Evolutionary conservation across 2,888 invertebrate species (phyloP), one percentile per base, ranked within the genome.

Genomic region (Diarsia brunnea): DNA sequence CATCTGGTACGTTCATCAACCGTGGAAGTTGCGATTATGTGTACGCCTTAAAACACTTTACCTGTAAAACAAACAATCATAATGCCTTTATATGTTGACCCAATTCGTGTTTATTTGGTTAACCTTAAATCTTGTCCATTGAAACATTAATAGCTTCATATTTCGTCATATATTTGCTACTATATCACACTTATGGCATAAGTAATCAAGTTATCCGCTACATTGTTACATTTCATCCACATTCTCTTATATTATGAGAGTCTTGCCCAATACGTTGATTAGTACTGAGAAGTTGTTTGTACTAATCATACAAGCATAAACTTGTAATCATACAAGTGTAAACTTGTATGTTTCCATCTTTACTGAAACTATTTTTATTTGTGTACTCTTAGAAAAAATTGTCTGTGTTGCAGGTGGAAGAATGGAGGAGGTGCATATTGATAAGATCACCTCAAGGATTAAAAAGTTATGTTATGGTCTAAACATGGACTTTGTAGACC

Each of bases 401-500:
- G 49, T n/a, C 38, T 71, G 81, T 60, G 11, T 89, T 91, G 16
- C 89, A 98, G 99, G 98, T 97, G 99, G 99, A 0, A 97, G 98
- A 72, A 97, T 98, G 91, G 99, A 99, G 93, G 98, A 98, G 87
- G 98, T 99, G 1, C 99, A 99, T 95, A 98, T 99, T 92, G 99
- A 99, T 94, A 99, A 99, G 97, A 99, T 99, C 80, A 99, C 99
- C 0, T 99, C 99, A 1, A 97, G 99, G 90, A 99, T 99, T 68
- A 98, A 98, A 90, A 99, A 99, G 92, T 97, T 99, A 75, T 99
- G 99, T 92, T 99, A 99, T 96, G 99, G 99, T 38, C 97, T 99
- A 69, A 98, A 99, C 93, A 98, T 98, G 98, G 99, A 99, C 84
- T 99, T 98, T 97, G 98, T 99, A 43, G 99, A 99, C 93, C 99